phyloP scores from a whole-genome alignment of 2,113 vertebrate species.

The Piprites chloris region DNA sequence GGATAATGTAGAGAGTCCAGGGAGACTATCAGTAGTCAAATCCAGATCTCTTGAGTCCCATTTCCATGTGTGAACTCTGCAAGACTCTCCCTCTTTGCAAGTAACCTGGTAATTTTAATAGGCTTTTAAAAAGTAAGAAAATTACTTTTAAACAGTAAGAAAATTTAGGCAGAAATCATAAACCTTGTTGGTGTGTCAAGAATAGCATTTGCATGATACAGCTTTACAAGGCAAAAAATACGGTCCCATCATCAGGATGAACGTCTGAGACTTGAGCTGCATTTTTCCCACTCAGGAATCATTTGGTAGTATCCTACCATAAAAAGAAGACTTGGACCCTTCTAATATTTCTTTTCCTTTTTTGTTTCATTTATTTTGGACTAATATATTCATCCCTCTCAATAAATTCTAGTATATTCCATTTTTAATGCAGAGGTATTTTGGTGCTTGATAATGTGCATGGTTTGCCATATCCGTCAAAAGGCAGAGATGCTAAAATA shows the following conservation, averaged over 20 bases:
- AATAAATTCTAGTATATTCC: background rate
- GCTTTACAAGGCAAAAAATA: slow-evolving; percentile 3
- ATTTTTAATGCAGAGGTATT: background rate
- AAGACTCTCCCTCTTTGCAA: background rate
- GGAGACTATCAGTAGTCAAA: background rate
- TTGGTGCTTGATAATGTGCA: background rate
- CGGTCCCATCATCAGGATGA: background rate
- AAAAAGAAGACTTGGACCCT: background rate
- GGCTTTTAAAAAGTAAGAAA: background rate
- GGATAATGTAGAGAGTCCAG: background rate
- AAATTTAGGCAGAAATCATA: background rate
- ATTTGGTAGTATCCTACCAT: background rate
- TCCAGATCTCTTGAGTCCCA: background rate
- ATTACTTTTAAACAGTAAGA: background rate
- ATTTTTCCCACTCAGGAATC: background rate
- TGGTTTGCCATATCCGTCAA: background rate
- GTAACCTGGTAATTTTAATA: background rate
- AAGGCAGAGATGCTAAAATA: background rate
- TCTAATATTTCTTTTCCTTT: background rate
- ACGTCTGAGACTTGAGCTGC: background rate
- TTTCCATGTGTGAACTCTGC: background rate
- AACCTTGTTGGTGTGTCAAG: background rate
- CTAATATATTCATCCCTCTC: background rate
- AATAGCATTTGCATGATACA: background rate
- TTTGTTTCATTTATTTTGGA: background rate